A percentile compares a stretch with the other conserved stretches of the same genome.
These are phyloP conservation scores for Heliconius hewitsoni DNA, from an alignment of 1,140 invertebrate species.

Conservation along the genomic window DNA sequence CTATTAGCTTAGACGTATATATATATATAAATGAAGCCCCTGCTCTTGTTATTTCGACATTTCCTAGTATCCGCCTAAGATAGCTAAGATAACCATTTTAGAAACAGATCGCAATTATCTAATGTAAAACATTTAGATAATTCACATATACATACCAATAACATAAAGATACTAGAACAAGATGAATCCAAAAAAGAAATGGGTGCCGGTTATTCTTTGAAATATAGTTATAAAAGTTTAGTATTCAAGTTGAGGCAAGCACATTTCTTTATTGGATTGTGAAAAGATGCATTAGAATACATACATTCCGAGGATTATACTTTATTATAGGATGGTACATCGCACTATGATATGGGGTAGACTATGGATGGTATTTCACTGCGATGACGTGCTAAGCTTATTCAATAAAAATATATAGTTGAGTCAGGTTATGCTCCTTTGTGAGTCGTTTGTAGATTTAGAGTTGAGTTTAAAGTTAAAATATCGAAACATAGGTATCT, in stretches of 20 bases:
- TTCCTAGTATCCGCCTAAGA: constrained; percentile 32
- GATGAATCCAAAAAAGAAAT: constrained; percentile 33
- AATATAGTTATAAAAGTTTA: not conserved
- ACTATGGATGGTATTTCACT: constrained; percentile 41
- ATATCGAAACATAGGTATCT: not conserved
- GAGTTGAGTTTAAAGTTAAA: not conserved
- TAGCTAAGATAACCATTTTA: constrained; percentile 66
- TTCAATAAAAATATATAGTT: constrained; percentile 13
- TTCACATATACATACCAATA: constrained; percentile 44
- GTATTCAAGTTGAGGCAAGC: not conserved
- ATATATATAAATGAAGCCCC: not conserved
- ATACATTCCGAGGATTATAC: constrained; percentile 44
- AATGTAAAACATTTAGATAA: constrained; percentile 45
- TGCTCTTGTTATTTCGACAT: constrained; percentile 17
- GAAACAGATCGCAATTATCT: constrained; percentile 79
- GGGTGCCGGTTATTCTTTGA: not conserved
- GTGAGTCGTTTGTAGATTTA: not conserved
- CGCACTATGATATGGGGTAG: constrained; percentile 41
- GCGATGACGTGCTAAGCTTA: constrained; percentile 34
- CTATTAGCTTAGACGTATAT: constrained; percentile 33
- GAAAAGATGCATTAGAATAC: constrained; percentile 37
- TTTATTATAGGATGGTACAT: constrained; percentile 41
- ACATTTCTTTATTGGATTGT: constrained; percentile 34
- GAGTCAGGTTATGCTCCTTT: constrained; percentile 26
- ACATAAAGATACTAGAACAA: constrained; percentile 28